phyloP scores from a whole-genome alignment of 2,888 invertebrate genomes.

The Eulithis prunata region DNA sequence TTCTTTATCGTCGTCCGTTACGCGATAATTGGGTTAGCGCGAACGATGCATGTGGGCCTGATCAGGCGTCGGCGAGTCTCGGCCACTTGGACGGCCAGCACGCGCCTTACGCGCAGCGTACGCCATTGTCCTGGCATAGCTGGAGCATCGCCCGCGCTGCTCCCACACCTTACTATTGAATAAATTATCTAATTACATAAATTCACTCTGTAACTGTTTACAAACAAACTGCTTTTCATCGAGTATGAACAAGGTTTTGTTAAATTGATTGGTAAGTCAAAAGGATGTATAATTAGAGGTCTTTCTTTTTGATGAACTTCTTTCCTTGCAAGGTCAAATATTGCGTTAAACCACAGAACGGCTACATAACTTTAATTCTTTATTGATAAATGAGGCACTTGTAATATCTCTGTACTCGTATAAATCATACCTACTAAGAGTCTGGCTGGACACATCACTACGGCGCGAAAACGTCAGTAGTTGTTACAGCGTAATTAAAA shows the following conservation, averaged over 20 bases:
- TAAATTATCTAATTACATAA: conserved; percentile 34
- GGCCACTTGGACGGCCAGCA: conserved; percentile 55
- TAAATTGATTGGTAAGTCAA: too few relatives aligned
- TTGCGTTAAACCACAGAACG: too few relatives aligned
- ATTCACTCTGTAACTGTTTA: conserved; percentile 24
- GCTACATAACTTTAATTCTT: too few relatives aligned
- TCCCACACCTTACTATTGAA: conserved; percentile 39
- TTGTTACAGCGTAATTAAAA: too few relatives aligned
- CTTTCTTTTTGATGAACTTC: too few relatives aligned
- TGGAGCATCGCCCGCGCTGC: conserved; percentile 49
- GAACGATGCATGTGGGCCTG: conserved; percentile 80
- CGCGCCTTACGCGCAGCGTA: conserved; percentile 46
- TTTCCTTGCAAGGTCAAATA: too few relatives aligned
- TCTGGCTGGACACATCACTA: too few relatives aligned
- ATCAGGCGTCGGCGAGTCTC: conserved; percentile 82
- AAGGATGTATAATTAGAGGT: too few relatives aligned
- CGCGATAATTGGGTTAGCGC: conserved; percentile 83
- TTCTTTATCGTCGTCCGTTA: conserved; percentile 83
- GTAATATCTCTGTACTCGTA: too few relatives aligned
- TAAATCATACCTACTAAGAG: too few relatives aligned
- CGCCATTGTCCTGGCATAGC: conserved; percentile 72
- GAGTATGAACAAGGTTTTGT: background rate
- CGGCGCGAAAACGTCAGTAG: too few relatives aligned
- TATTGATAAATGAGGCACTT: too few relatives aligned
- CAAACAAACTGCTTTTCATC: conserved; percentile 19